phyloP scores from a whole-genome alignment of 53 echinoderm and acorn worm species.

The Holothuria leucospilota region DNA sequence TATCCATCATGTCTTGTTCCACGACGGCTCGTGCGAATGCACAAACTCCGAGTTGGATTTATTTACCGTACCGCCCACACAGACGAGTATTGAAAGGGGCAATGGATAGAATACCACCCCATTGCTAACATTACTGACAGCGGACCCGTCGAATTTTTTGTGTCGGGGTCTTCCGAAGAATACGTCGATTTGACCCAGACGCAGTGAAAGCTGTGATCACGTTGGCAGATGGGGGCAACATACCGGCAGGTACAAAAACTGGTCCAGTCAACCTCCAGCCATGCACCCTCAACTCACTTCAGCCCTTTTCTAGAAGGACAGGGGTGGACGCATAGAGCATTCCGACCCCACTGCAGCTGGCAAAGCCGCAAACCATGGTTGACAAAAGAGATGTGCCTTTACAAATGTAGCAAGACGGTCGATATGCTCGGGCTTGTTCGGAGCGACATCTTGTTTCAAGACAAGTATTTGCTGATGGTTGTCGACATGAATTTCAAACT shows the following conservation, averaged over 20 bases:
- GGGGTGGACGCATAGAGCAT: conserved; percentile 55
- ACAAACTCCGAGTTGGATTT: conserved; percentile 71
- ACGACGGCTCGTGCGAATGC: conserved; percentile 72
- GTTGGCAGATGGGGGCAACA: conserved; percentile 51
- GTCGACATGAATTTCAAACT: conserved; percentile 75
- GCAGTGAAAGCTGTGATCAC: conserved; percentile 47
- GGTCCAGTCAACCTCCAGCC: conserved; percentile 62
- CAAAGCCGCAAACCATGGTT: neutral
- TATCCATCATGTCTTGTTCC: conserved; percentile 65
- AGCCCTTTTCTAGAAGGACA: conserved; percentile 65
- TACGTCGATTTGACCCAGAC: conserved; percentile 60
- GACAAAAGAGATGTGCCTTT: conserved; percentile 1
- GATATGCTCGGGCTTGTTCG: conserved; percentile 61
- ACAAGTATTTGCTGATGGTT: conserved; percentile 64
- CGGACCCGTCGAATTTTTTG: conserved; percentile 52
- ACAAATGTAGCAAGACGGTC: neutral
- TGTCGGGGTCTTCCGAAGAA: conserved; percentile 50
- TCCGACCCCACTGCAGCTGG: conserved; percentile 27
- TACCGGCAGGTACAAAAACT: conserved; percentile 34
- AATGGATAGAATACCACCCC: conserved; percentile 10
- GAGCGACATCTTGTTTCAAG: conserved; percentile 74
- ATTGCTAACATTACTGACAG: no score
- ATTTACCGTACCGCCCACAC: conserved; percentile 51
- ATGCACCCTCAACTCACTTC: conserved; percentile 62
- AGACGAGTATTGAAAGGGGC: conserved; percentile 25